phyloP scores from a whole-genome alignment of 2,888 invertebrate genomes.

The Caenorhabditis japonica region DNA sequence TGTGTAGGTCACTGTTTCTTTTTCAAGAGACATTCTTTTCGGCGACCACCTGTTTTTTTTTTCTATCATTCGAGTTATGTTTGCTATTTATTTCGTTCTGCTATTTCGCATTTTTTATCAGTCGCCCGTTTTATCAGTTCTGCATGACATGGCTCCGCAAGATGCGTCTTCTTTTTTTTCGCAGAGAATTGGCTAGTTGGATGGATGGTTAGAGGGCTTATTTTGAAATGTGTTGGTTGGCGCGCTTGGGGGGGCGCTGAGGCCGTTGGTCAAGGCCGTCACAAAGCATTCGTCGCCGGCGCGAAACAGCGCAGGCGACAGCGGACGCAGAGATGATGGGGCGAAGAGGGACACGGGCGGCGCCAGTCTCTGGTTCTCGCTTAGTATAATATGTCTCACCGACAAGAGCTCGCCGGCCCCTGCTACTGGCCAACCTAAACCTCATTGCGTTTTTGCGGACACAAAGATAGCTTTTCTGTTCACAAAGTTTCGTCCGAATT shows the following conservation, averaged over 20 bases:
- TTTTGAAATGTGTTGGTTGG: conserved; percentile 15
- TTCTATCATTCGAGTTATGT: conserved; percentile 3
- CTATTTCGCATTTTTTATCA: neutral
- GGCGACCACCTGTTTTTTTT: conserved; percentile 5
- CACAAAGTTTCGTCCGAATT: too few relatives aligned
- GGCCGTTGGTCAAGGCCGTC: conserved; percentile 43
- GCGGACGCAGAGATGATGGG: conserved; percentile 19
- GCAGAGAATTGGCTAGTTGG: conserved; percentile 2
- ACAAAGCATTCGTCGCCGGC: conserved; percentile 21
- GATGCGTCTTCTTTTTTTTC: too few relatives aligned
- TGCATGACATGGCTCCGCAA: too few relatives aligned
- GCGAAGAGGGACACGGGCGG: conserved; percentile 28
- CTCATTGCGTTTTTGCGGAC: too few relatives aligned
- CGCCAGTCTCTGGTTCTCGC: conserved; percentile 45
- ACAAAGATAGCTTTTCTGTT: conserved; percentile 6
- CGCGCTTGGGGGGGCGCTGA: conserved; percentile 3
- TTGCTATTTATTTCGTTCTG: conserved; percentile 15
- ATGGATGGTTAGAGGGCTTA: conserved; percentile 20
- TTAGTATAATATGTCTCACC: conserved; percentile 34
- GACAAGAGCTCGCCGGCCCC: conserved; percentile 9
- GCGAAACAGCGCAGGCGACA: conserved; percentile 36
- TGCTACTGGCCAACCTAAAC: neutral
- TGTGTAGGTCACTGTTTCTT: conserved; percentile 4
- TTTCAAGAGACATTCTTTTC: neutral
- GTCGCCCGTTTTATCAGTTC: conserved; percentile 14